These are phyloP conservation scores for Cheiracanthium punctorium DNA, from an alignment of 2,888 invertebrate genomes.

Conservation along the genomic window DNA sequence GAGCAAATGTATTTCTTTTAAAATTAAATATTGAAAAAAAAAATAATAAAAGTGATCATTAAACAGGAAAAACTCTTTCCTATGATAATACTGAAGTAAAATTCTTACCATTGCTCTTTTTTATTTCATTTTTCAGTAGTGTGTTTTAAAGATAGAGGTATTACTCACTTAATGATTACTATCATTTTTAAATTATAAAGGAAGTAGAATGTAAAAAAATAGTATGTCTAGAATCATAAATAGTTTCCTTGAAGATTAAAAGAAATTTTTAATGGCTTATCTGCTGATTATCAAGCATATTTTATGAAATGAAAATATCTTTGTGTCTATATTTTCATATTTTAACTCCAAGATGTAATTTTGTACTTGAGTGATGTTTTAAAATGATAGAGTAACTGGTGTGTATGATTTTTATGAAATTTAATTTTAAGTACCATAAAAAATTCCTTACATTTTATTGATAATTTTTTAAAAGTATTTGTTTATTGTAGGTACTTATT, in stretches of 20 bases:
- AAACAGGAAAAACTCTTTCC: too few relatives aligned
- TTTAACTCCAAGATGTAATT: not conserved
- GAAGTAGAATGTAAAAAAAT: not conserved
- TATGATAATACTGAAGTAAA: too few relatives aligned
- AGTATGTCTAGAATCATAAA: not conserved
- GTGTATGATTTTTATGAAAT: not conserved
- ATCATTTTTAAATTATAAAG: not conserved
- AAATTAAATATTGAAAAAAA: too few relatives aligned
- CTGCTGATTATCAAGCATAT: not conserved
- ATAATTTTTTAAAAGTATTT: not conserved
- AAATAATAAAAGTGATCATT: too few relatives aligned
- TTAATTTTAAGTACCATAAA: not conserved
- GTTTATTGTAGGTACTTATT: too few relatives aligned
- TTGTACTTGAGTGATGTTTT: not conserved
- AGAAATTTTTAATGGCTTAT: not conserved
- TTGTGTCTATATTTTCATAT: not conserved
- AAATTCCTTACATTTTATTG: not conserved
- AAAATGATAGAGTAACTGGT: not conserved
- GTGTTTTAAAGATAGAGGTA: too few relatives aligned
- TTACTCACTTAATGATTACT: too few relatives aligned
- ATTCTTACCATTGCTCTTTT: not conserved
- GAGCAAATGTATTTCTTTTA: too few relatives aligned
- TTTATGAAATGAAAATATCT: not conserved
- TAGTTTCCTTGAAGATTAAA: not conserved
- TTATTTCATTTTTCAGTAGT: too few relatives aligned